Evolutionary conservation across 2,888 invertebrate species (phyloP).

Genomic region (Tipula vernalis): DNA sequence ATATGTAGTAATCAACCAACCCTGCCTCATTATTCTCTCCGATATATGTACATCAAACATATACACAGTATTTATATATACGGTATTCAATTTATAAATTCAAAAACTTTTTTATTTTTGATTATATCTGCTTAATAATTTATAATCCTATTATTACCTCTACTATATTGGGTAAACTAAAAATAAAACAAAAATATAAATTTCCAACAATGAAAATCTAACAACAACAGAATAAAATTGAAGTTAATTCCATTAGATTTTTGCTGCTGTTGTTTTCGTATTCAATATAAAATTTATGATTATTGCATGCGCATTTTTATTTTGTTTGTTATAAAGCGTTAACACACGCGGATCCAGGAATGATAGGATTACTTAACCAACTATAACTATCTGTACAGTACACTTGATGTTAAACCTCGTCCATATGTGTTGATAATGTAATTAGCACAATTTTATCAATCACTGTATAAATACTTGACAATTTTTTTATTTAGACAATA

Average conservation of each 20-base stretch:
- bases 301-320: not conserved
- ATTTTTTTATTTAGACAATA: not conserved
- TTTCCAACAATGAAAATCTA: not conserved
- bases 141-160: not conserved
- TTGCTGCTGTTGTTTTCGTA: not conserved
- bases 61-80: not conserved
- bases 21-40: not conserved
- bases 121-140: not conserved
- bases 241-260: not conserved
- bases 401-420: not conserved
- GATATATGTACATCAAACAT: not conserved
- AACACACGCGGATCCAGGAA: not conserved
- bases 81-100: not conserved
- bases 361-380: not conserved
- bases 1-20: not conserved
- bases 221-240: not conserved
- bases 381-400: not conserved
- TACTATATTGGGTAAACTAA: not conserved
- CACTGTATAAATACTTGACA: not conserved
- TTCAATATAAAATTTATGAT: not conserved
- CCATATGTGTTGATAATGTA: not conserved
- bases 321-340: not conserved
- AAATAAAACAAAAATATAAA: not conserved
- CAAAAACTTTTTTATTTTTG: not conserved
- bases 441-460: not conserved